phyloP scores from a whole-genome alignment of 2,113 vertebrate species.

The Desmodus rotundus region DNA sequence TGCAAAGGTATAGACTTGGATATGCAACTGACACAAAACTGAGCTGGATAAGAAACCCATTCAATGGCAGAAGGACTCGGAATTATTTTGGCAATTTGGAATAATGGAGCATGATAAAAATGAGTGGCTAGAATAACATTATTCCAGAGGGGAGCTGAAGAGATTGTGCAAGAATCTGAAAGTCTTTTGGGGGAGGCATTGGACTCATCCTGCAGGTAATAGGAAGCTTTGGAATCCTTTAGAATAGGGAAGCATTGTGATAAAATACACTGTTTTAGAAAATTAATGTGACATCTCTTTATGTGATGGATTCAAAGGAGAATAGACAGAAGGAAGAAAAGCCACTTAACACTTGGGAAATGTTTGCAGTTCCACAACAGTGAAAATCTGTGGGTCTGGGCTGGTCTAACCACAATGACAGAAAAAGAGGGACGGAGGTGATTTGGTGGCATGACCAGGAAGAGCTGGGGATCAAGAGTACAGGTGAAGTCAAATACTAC shows the following conservation, averaged over 20 bases:
- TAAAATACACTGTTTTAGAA: neutral
- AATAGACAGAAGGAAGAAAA: neutral
- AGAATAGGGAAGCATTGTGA: neutral
- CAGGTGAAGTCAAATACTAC: neutral
- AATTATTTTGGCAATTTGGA: conserved; percentile 1
- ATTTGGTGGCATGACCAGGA: neutral
- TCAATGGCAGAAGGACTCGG: neutral
- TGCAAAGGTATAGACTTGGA: neutral
- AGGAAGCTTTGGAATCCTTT: neutral
- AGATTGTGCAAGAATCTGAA: neutral
- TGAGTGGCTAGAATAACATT: neutral
- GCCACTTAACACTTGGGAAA: neutral
- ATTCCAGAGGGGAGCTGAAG: neutral
- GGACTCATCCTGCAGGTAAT: neutral
- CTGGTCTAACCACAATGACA: neutral
- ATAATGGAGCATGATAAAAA: neutral
- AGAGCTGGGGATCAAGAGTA: neutral
- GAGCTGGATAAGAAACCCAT: neutral
- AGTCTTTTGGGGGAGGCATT: neutral
- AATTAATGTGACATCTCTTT: neutral
- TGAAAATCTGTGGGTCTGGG: neutral
- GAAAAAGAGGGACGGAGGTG: neutral
- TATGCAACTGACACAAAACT: neutral
- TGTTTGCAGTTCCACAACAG: neutral
- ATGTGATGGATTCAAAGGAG: neutral